Percentiles rank a stretch among this genome's conserved stretches.
Evolutionary conservation across 64 coral and sea anemone genomes (phyloP).

Genomic region (Dendronephthya gigantea): DNA sequence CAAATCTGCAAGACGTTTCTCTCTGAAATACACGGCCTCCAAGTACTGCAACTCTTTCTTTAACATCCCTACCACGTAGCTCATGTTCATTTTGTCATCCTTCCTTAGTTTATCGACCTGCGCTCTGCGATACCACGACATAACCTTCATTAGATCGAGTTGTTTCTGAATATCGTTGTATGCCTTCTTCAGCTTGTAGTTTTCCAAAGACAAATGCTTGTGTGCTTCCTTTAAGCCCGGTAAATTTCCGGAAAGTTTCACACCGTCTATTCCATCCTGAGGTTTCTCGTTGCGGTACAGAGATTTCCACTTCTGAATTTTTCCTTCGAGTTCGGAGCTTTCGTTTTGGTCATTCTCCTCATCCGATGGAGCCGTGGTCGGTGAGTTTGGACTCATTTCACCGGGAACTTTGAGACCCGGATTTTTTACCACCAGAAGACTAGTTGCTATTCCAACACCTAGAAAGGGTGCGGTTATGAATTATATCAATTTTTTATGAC

Average conservation of each 20-base stretch:
- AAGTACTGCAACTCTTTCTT: neutral
- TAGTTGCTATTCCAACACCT: neutral
- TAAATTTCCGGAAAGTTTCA: neutral
- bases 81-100: neutral
- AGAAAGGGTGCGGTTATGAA: neutral
- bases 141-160: conserved; percentile 1
- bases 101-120: neutral
- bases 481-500: no score
- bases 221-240: neutral
- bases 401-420: neutral
- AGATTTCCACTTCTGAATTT: conserved; percentile 8
- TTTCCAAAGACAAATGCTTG: neutral
- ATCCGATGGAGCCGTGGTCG: neutral
- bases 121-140: neutral
- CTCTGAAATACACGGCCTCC: neutral
- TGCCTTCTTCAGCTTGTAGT: neutral
- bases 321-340: neutral
- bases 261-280: neutral
- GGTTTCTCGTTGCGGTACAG: neutral
- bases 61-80: neutral
- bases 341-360: neutral
- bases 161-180: neutral
- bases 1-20: neutral
- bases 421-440: neutral
- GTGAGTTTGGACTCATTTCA: neutral